These are phyloP conservation scores for Neoseiulus cucumeris DNA, from an alignment of 1,140 invertebrate species.

Conservation along the genomic window DNA sequence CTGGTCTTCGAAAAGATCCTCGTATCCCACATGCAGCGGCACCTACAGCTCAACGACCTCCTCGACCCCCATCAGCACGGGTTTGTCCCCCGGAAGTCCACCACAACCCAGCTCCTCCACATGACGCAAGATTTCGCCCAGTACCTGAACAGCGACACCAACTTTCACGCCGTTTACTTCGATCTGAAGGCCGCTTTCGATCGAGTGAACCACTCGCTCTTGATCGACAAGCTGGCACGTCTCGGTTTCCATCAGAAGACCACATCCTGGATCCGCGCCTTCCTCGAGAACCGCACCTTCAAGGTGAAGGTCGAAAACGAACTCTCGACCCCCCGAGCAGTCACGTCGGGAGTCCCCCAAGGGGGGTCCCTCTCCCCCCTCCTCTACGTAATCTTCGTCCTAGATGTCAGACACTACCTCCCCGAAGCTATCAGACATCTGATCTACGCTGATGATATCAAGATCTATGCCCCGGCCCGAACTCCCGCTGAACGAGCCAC, in stretches of 20 bases:
- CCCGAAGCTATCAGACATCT: no score
- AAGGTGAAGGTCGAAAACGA: background rate
- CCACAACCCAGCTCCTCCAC: background rate
- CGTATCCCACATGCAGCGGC: background rate
- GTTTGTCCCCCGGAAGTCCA: background rate
- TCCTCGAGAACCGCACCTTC: background rate
- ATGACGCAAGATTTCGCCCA: background rate
- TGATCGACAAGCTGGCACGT: no score
- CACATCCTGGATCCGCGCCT: no score
- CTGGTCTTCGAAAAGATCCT: no score
- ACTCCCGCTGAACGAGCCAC: no score
- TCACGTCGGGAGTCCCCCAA: background rate
- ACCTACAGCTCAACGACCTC: background rate
- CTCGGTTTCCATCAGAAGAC: no score
- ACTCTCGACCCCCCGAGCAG: background rate
- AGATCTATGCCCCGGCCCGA: no score
- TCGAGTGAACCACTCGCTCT: background rate
- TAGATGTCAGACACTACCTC: background rate
- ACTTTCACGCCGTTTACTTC: background rate
- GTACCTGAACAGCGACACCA: background rate
- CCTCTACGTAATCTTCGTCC: background rate
- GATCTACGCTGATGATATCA: no score
- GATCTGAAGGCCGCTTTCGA: no score
- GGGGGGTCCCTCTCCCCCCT: no score
- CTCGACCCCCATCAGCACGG: background rate